Evolutionary conservation across 2,113 vertebrate species (phyloP).

Genomic region (Pollachius pollachius): DNA sequence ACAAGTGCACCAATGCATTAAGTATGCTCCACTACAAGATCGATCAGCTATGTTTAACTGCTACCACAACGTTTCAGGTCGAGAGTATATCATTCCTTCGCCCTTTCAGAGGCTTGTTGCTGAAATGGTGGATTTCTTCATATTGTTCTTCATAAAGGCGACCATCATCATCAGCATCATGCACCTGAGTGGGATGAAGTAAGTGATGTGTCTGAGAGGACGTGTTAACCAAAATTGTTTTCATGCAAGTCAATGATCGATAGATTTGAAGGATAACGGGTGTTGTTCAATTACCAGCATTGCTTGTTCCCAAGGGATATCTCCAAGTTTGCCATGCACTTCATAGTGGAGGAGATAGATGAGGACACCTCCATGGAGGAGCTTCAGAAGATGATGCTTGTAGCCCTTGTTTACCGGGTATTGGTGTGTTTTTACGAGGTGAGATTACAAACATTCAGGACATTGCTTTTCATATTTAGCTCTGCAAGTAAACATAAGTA

Average conservation of each 20-base stretch:
- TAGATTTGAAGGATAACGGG: not conserved
- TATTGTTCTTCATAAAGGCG: slow-evolving; percentile 97
- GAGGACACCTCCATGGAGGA: slow-evolving; percentile 99
- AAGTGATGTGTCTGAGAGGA: slow-evolving; percentile 56
- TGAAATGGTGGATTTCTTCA: slow-evolving; percentile 98
- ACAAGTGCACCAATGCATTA: not conserved
- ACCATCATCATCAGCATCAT: slow-evolving; percentile 94
- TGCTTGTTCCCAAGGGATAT: slow-evolving; percentile 80
- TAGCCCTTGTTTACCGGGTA: slow-evolving; percentile 93
- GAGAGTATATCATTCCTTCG: slow-evolving; percentile 91
- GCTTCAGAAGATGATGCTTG: slow-evolving; percentile 97
- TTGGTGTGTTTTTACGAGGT: slow-evolving; percentile 99
- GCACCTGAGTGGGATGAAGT: slow-evolving; percentile 98
- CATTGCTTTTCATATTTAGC: not conserved
- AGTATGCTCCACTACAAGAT: not conserved
- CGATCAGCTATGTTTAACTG: not conserved
- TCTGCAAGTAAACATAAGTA: not conserved
- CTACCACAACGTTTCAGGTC: slow-evolving; percentile 69
- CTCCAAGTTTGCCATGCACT: slow-evolving; percentile 98
- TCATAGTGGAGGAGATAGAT: slow-evolving; percentile 98
- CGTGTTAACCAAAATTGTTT: not conserved
- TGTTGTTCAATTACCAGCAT: not conserved
- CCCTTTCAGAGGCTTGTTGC: slow-evolving; percentile 93
- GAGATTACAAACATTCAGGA: slow-evolving; percentile 22
- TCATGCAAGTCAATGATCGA: too few relatives aligned